A percentile compares a stretch with the other conserved stretches of the same genome.
Conservation (phyloP, 2,888 invertebrate species). For the Eupithecia subumbrata region DNA sequence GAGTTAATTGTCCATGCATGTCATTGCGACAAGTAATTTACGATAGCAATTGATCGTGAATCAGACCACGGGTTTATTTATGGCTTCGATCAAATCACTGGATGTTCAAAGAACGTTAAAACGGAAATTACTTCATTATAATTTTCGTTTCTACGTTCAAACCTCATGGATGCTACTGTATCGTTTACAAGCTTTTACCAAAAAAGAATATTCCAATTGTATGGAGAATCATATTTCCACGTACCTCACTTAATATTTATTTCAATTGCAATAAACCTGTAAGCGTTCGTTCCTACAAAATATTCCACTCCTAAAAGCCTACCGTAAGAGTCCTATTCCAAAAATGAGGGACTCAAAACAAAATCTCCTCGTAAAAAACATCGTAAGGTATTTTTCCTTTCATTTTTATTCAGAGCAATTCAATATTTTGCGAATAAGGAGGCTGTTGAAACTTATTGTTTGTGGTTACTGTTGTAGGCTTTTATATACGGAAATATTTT, state of each 20-base stretch:
- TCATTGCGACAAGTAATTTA: neutral
- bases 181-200: neutral
- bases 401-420: slow-evolving; percentile 36
- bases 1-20: neutral
- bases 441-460: slow-evolving; percentile 38
- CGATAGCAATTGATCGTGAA: neutral
- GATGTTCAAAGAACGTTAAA: too few species aligned
- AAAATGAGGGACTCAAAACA: slow-evolving; percentile 31
- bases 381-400: slow-evolving; percentile 24
- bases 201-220: slow-evolving; percentile 2
- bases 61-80: neutral
- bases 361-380: slow-evolving; percentile 33
- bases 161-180: too few species aligned
- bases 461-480: slow-evolving; percentile 27
- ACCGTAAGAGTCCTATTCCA: slow-evolving; percentile 28
- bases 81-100: neutral
- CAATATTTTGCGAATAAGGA: slow-evolving; percentile 38
- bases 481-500: slow-evolving; percentile 26
- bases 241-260: slow-evolving; percentile 21
- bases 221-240: neutral
- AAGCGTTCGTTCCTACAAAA: slow-evolving; percentile 21
- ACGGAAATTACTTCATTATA: too few species aligned
- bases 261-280: slow-evolving; percentile 20
- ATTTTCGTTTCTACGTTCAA: too few species aligned
- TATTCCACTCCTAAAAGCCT: slow-evolving; percentile 23